A percentile compares a stretch with the other conserved stretches of the same genome.
phyloP scores from a whole-genome alignment of 2,888 invertebrate genomes.

The Calameuta filiformis region DNA sequence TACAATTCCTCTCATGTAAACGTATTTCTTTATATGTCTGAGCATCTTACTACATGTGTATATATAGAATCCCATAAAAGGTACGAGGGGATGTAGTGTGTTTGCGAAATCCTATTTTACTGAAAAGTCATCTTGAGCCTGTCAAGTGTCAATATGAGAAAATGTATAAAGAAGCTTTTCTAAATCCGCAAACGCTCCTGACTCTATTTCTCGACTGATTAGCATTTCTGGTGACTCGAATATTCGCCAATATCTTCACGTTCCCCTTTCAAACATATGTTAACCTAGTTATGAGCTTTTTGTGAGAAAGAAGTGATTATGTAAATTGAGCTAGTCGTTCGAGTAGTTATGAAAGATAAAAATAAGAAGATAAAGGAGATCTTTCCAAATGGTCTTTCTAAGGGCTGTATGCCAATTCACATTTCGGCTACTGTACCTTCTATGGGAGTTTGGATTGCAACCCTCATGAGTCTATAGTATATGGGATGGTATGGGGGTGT shows the following conservation, averaged over 20 bases:
- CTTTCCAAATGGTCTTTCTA: background rate
- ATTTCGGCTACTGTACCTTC: background rate
- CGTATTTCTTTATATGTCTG: background rate
- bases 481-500: background rate
- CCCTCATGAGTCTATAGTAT: background rate
- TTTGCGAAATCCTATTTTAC: background rate
- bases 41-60: background rate
- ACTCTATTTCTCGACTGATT: background rate
- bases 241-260: background rate
- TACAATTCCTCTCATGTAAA: background rate
- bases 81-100: background rate
- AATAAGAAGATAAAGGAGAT: background rate
- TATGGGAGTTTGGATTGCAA: background rate
- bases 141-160: background rate
- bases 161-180: background rate
- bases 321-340: background rate
- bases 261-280: background rate
- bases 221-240: background rate
- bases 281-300: background rate
- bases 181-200: background rate
- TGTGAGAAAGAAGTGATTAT: background rate
- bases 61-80: background rate
- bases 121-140: background rate
- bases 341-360: background rate
- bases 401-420: background rate